Evolutionary conservation across 2,113 vertebrate species (phyloP), one percentile per base, ranked within the genome.

Genomic region (Otocyon megalotis): DNA sequence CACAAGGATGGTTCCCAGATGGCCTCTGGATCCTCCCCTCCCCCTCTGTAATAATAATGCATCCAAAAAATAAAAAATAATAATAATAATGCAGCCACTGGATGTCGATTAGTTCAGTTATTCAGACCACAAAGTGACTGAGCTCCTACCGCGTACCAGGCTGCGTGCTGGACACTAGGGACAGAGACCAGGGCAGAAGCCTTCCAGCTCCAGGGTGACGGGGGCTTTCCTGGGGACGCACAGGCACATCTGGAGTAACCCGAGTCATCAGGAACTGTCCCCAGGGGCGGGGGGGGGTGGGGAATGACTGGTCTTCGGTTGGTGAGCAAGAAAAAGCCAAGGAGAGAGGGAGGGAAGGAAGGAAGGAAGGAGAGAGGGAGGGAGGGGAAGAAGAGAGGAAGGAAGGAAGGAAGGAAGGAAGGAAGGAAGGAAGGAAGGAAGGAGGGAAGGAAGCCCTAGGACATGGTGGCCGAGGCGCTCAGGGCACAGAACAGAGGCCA

Each of bases 221-320:
- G 24, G 22, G 58, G 35, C 48, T 58, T 28, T 13, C 28, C 26
- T 3, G 43, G 71, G 35, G 80, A 30, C 67, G 43, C 43, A 4
- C 37, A 8, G 85, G 17, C 4, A 6, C n/a, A 24, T 65, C 43
- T 53, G 9, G 37, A 48, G 37, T 16, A 22, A 35, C 76, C 53
- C 28, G 16, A 22, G 63, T 22, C 43, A 19, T 26, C n/a, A 0
- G n/a, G 48, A 13, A 32, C 77, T 7, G 3, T 16, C 8, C 20
- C 28, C 50, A 35, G 22, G 11, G 30, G 8, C 1, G 0, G 30
- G 76, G 53, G 43, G 22, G 11, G 30, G 3, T 0, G 0, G 30
- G 76, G 37, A 65, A 0, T 10, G 13, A 62, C 54, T 62, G 37
- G 65, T 20, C 93, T 37, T 37, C 37, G 2, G 0, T 7, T 7